A percentile compares a stretch with the other conserved stretches of the same genome.
phyloP scores from a whole-genome alignment of 2,888 invertebrate genomes.

The Adelognathus sp. region DNA sequence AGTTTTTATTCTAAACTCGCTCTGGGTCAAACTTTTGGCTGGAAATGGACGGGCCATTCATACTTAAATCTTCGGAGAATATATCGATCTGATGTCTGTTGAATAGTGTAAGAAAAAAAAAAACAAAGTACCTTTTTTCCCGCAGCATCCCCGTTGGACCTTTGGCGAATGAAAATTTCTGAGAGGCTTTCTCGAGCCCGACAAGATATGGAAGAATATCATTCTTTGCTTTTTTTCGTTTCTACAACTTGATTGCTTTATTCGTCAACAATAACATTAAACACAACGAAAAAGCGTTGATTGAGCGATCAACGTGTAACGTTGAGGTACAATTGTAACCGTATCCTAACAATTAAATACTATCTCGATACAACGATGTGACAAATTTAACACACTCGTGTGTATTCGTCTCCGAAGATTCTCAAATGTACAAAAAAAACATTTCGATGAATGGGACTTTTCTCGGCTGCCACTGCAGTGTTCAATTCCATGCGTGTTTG shows the following conservation, averaged over 20 bases:
- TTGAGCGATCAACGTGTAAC: background rate
- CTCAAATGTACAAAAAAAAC: conserved; percentile 20
- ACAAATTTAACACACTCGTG: background rate
- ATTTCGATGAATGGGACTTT: background rate
- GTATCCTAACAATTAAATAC: background rate
- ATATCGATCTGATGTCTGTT: background rate
- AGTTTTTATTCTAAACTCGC: too few species aligned
- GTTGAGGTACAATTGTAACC: background rate
- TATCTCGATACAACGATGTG: conserved; percentile 1
- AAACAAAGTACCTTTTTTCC: background rate
- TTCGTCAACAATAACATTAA: conserved; percentile 5
- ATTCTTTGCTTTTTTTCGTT: background rate
- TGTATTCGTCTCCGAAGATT: conserved; percentile 12
- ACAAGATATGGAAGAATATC: background rate
- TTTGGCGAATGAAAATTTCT: background rate
- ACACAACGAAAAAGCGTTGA: background rate
- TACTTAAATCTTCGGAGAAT: conserved; percentile 32
- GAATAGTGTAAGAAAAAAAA: background rate
- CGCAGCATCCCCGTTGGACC: background rate
- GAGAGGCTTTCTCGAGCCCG: background rate
- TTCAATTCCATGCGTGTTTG: conserved; percentile 18
- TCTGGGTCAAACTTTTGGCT: too few species aligned
- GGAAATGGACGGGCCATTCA: too few species aligned
- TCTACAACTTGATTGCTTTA: conserved; percentile 7
- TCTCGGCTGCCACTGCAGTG: conserved; percentile 36